These are phyloP conservation scores for Hemithea aestivaria DNA, from an alignment of 2,888 invertebrate genomes.

Conservation along the genomic window DNA sequence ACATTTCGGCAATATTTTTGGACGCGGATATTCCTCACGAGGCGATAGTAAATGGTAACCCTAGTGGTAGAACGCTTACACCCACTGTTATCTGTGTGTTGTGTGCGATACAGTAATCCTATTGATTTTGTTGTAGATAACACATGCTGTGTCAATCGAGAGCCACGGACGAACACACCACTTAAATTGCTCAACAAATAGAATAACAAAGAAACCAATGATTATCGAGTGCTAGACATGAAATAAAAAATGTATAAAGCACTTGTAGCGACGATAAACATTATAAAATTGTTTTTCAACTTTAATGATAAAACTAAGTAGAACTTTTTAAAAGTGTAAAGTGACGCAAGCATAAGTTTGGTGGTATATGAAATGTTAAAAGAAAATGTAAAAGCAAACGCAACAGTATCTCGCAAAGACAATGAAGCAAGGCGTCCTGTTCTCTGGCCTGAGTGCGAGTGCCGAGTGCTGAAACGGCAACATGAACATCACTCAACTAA, in stretches of 20 bases:
- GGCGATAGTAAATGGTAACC: constrained; percentile 10
- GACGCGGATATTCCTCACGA: too few species aligned
- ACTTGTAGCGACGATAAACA: too few species aligned
- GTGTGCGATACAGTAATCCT: constrained; percentile 30
- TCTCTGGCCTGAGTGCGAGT: constrained; percentile 9
- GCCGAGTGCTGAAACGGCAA: too few species aligned
- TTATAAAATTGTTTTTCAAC: too few species aligned
- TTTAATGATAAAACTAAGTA: too few species aligned
- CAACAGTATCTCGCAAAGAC: constrained; percentile 31
- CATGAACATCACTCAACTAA: constrained; percentile 31
- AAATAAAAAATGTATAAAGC: constrained; percentile 10
- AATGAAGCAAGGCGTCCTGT: constrained; percentile 27
- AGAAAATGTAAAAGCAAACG: constrained; percentile 34
- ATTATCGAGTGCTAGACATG: neutral
- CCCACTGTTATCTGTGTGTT: constrained; percentile 28
- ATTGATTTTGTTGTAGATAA: constrained; percentile 36
- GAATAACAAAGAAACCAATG: constrained; percentile 4
- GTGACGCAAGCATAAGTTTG: too few species aligned
- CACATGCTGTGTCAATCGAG: constrained; percentile 25
- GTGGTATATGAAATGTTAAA: constrained; percentile 16
- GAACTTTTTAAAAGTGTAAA: too few species aligned
- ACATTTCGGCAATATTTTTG: too few species aligned
- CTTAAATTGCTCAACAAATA: constrained; percentile 27
- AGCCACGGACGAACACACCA: constrained; percentile 18
- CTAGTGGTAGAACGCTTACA: constrained; percentile 16